Base-by-base conservation (phyloP, 1,140 invertebrate species). In the Acromyrmex heyeri region DNA sequence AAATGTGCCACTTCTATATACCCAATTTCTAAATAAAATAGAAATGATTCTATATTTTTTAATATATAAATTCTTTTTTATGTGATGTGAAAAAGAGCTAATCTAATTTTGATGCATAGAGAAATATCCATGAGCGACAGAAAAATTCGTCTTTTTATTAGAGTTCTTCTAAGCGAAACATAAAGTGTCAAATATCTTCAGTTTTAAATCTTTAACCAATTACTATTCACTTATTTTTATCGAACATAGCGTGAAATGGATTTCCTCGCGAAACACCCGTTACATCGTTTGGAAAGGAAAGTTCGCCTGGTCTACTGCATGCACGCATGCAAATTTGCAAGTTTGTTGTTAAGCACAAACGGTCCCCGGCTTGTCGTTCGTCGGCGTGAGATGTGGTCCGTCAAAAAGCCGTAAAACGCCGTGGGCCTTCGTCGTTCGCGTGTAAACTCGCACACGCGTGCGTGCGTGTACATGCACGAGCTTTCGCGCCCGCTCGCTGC, bases 381-480 rank as follows among this genome's bases (percentile, higher is more conserved):
- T 86, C 89, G 92, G 91, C 91, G 93, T 94, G 93, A 94, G 93
- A 94, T 94, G 93, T 93, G 93, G 93, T 94, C 93, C 93, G 93
- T 94, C 93, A 94, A 94, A 94, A 94, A 92, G 92, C 88, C 91
- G 92, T 94, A 94, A 94, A 94, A 94, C 91, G 91, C 92, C 61
- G 64, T 88, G 91, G 92, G 92, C 92, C 38, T 91, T 90, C 87
- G 89, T 92, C 90, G 88, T 75, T 44, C 78, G 65, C 81, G 48
- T 57, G 48, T 34, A 61, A 38, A 65, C 24, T 4, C 27, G 65
- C 55, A 16, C 62, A 64, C 61, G 10, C 55, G 57, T 34, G 38
- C 18, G 61, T 3, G 10, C 55, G 57, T 55, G 65, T 50, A 57
- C 16, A 61, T 67, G 34, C 53, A 64, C 55, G 34, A 72, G 82